phyloP scores from a whole-genome alignment of 2,888 invertebrate species.

The Teleiodes luculella region DNA sequence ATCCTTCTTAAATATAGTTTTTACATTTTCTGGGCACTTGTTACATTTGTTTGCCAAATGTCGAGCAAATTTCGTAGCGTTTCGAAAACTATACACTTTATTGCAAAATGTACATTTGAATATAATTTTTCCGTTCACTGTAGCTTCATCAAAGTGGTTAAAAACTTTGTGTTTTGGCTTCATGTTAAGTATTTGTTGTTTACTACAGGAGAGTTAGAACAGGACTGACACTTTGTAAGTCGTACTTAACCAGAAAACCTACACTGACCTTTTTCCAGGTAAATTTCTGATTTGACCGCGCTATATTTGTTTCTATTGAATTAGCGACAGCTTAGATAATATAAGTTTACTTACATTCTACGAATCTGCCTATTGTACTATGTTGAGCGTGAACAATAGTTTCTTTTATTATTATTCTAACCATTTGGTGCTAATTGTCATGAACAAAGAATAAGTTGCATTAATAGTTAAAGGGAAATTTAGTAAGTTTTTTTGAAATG shows the following conservation, averaged over 20 bases:
- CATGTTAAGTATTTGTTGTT: neutral
- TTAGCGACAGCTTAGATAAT: neutral
- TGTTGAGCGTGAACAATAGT: no score
- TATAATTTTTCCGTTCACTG: neutral
- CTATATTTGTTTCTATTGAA: neutral
- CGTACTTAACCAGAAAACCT: neutral
- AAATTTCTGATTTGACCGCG: neutral
- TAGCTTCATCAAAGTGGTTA: neutral
- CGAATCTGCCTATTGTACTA: neutral
- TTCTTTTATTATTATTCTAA: no score
- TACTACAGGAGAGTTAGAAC: neutral
- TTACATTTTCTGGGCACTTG: neutral
- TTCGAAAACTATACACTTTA: neutral
- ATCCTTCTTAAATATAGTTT: neutral
- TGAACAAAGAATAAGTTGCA: no score
- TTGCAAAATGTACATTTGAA: neutral
- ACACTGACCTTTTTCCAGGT: neutral
- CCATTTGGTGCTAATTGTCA: no score
- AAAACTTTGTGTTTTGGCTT: neutral
- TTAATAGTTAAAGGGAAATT: no score
- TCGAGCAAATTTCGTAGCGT: neutral
- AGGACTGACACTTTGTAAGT: neutral
- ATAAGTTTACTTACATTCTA: neutral
- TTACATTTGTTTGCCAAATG: neutral
- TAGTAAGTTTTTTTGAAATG: no score